phyloP scores from a whole-genome alignment of 2,888 invertebrate genomes.

The Serripes groenlandicus region DNA sequence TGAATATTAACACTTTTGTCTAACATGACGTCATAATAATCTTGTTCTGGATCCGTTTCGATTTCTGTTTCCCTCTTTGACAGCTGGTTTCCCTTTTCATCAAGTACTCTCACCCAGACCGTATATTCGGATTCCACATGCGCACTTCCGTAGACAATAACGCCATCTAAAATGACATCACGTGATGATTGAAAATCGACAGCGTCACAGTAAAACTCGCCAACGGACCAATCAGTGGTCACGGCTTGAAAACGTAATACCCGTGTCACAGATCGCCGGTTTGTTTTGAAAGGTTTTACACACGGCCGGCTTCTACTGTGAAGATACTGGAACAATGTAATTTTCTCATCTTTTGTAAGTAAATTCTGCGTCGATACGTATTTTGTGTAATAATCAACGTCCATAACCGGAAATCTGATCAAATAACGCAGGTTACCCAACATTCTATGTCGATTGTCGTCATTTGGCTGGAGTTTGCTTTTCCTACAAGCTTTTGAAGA shows the following conservation, averaged over 20 bases:
- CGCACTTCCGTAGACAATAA: slow-evolving; percentile 50
- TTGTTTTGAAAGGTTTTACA: slow-evolving; percentile 50
- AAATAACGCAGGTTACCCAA: slow-evolving; percentile 74
- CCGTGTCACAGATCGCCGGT: slow-evolving; percentile 47
- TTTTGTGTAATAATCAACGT: slow-evolving; percentile 64
- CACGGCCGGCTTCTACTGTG: slow-evolving; percentile 49
- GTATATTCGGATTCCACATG: slow-evolving; percentile 32
- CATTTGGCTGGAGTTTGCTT: slow-evolving; percentile 66
- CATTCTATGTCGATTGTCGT: slow-evolving; percentile 69
- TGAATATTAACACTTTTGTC: slow-evolving; percentile 35
- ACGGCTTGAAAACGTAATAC: slow-evolving; percentile 49
- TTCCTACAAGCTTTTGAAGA: slow-evolving; percentile 75
- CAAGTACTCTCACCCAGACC: slow-evolving; percentile 34
- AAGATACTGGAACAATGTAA: slow-evolving; percentile 49
- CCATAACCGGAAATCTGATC: slow-evolving; percentile 78
- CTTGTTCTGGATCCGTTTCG: slow-evolving; percentile 28
- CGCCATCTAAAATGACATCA: slow-evolving; percentile 48
- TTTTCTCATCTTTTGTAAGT: slow-evolving; percentile 56
- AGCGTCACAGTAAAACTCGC: slow-evolving; percentile 42
- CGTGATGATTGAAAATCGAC: slow-evolving; percentile 57
- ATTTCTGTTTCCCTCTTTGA: slow-evolving; percentile 19
- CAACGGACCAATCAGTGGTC: slow-evolving; percentile 56
- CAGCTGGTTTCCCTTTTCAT: slow-evolving; percentile 20
- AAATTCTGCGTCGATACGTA: slow-evolving; percentile 55
- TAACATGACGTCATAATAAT: slow-evolving; percentile 46